Base-by-base conservation (phyloP, 2,888 invertebrate species). In the Hyalella azteca region DNA sequence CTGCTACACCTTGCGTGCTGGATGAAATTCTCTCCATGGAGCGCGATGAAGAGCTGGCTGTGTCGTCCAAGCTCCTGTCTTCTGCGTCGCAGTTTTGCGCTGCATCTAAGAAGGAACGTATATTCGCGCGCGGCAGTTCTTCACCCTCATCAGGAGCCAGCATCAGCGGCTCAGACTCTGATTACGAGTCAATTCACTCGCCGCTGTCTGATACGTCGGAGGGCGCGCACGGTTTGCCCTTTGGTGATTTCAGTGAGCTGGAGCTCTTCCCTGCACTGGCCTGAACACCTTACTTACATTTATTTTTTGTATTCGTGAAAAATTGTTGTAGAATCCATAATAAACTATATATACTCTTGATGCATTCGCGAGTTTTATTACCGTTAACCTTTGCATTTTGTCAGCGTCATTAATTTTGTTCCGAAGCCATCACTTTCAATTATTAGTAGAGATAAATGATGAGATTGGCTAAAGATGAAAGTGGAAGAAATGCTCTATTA, bases 101-200 rank as follows among this genome's bases (percentile, higher is more conserved):
- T 13, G 7, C 41, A 2, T 41, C 45, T n/a, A 75, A 66, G 66
- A 66, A 66, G n/a, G 13, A 66, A 36, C 66, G 36, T 7, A n/a
- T 66, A 15, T 15, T 66, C 15, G n/a, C 66, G 39, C 32, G 36
- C 36, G 29, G 13, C 36, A 32, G 66, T 66, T 9, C 5, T 36
- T 66, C 66, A 1, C 66, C 66, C 15, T 32, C 36, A 5, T n/a
- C 26, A 15, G 26, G 15, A 45, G n/a, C 22, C 22, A 45, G 45
- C 45, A n/a, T n/a, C n/a, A n/a, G n/a, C n/a, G n/a, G n/a, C n/a
- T 75, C 41, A 7, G 75, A 75, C 22, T 75, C 75, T n/a, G 75
- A 75, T 41, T 75, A 75, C 75, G 75, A 75, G 75, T 75, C 75
- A 0, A 45, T 45, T 29, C 45, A 41, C 29, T 75, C 75, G 22